Evolutionary conservation across 1,140 invertebrate genomes (phyloP).

Genomic region (Anoplolepis gracilipes): DNA sequence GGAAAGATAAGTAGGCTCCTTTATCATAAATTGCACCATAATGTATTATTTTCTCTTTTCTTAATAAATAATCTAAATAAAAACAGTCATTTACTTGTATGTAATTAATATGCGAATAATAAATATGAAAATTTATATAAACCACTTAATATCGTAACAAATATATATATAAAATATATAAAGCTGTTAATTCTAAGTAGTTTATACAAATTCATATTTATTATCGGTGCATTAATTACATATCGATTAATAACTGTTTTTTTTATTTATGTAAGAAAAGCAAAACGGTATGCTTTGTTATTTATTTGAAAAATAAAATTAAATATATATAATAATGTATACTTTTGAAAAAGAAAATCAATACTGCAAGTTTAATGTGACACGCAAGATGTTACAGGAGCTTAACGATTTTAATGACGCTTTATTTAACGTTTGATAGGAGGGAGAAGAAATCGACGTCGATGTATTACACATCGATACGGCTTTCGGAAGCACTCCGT

Average conservation of each 20-base stretch:
- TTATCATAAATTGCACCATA: not conserved
- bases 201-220: not conserved
- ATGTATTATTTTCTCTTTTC: not conserved
- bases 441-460: not conserved
- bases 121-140: not conserved
- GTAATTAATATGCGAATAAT: not conserved
- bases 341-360: not conserved
- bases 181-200: too few species aligned
- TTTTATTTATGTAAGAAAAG: not conserved
- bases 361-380: not conserved
- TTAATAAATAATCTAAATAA: not conserved
- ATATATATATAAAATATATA: too few species aligned
- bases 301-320: too few species aligned
- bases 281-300: too few species aligned
- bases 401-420: not conserved
- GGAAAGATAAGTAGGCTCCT: not conserved
- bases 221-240: too few species aligned
- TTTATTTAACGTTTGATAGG: not conserved
- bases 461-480: constrained; percentile 5
- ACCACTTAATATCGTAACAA: not conserved
- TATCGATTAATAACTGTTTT: too few species aligned
- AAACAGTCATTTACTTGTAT: not conserved
- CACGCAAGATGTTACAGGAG: too few species aligned
- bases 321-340: too few species aligned
- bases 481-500: constrained; percentile 26